Evolutionary conservation across 2,113 vertebrate genomes (phyloP), one percentile per base, ranked within the genome.

Genomic region (Chunga burmeisteri): DNA sequence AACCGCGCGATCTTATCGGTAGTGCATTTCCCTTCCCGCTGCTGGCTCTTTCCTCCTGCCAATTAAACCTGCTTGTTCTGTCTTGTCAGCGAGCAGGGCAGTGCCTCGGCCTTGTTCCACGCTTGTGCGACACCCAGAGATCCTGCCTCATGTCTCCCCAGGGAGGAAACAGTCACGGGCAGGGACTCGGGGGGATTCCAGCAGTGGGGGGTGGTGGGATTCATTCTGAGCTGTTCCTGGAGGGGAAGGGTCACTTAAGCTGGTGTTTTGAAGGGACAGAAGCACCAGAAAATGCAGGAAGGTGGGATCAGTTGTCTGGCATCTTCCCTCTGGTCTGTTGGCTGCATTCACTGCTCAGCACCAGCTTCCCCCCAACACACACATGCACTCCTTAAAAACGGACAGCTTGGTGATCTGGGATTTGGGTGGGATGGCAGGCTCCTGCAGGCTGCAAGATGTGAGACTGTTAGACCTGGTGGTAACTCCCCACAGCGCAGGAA

Each of bases 351-450:
- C 63, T 62, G 46, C 27, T 88, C 34, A 50, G 32, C 17, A 26
- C 11, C 61, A 71, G 21, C 46, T 92, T 50, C 18, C 16, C 56
- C 10, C 13, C 6, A 13, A 46, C 21, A 7, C 3, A 16, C 4
- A 8, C 27, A 8, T 2, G 12, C 5, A 15, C 18, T 18, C 10
- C 42, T 77, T 72, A 47, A 49, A 53, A 90, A 30, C 0, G 3
- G 26, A 7, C 0, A 1, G 38, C n/a, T 62, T 0, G 0, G 56
- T 27, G 52, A 21, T 46, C 12, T 1, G 10, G 66, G 36, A 13
- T 80, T 30, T 1, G 10, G 62, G 82, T 66, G 61, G 49, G 47
- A n/a, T 25, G 59, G 22, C 42, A 71, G 78, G 56, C 9, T 58
- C 67, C 52, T 44, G 36, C 26, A 4, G 0, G 0, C 59, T 30